These are phyloP conservation scores for Craterocephalus amniculus DNA, from an alignment of 2,797 vertebrate genomes.

Conservation along the genomic window DNA sequence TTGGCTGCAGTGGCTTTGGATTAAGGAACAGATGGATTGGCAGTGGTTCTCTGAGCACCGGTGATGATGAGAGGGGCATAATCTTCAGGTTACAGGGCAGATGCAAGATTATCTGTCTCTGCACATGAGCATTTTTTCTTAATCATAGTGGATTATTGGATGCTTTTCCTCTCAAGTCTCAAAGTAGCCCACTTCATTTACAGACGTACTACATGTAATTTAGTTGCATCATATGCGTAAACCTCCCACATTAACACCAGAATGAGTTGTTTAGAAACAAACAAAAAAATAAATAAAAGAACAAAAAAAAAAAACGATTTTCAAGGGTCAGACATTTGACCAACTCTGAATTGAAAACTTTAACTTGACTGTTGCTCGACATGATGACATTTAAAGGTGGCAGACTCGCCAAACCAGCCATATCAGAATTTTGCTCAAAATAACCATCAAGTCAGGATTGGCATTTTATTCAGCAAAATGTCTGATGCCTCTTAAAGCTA, in stretches of 20 bases:
- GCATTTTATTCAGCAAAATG: slow-evolving; percentile 51
- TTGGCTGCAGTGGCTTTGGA: slow-evolving; percentile 52
- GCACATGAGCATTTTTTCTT: slow-evolving; percentile 45
- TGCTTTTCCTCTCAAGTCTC: slow-evolving; percentile 9
- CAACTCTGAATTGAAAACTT: not conserved
- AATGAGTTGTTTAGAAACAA: not conserved
- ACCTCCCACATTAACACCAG: slow-evolving; percentile 3
- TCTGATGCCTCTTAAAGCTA: slow-evolving; percentile 19
- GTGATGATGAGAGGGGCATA: slow-evolving; percentile 72
- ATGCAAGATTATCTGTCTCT: slow-evolving; percentile 67
- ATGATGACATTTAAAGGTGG: slow-evolving; percentile 51
- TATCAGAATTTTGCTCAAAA: slow-evolving; percentile 12
- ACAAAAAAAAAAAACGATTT: not conserved
- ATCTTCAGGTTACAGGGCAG: slow-evolving; percentile 77
- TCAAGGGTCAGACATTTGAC: not conserved
- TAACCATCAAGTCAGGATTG: slow-evolving; percentile 27
- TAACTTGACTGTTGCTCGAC: slow-evolving; percentile 11
- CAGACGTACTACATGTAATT: not conserved
- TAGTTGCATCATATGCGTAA: not conserved
- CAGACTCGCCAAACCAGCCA: not conserved
- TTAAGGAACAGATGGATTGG: slow-evolving; percentile 73
- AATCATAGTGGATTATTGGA: slow-evolving; percentile 40
- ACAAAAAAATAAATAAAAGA: too few species aligned
- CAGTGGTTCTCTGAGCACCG: slow-evolving; percentile 46
- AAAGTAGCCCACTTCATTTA: not conserved